phyloP scores from a whole-genome alignment of 2,888 invertebrate species.

The Metallyticus violacea region DNA sequence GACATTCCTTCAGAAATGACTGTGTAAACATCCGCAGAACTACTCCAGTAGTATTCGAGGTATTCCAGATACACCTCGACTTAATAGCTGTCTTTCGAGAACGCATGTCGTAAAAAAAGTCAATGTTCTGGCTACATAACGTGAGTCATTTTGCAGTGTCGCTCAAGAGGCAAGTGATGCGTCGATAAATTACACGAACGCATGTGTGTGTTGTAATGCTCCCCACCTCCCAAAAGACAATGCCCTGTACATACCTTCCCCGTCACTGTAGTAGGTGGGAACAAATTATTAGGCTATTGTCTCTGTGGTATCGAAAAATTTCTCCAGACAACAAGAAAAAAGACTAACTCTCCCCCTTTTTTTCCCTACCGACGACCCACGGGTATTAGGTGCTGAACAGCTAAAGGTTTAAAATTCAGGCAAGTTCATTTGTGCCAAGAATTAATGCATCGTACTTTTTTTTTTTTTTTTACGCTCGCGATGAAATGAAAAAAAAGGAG shows the following conservation, averaged over 20 bases:
- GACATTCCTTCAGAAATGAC: background rate
- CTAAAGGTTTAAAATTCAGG: background rate
- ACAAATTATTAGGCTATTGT: background rate
- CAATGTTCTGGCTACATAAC: background rate
- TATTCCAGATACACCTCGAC: background rate
- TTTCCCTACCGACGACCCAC: too few species aligned
- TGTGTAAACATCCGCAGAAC: too few species aligned
- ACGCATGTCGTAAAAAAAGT: background rate
- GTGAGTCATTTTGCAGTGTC: background rate
- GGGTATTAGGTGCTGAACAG: background rate
- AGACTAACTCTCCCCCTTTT: too few species aligned
- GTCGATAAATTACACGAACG: background rate
- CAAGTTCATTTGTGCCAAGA: background rate
- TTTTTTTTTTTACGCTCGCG: too few species aligned
- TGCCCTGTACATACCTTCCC: background rate
- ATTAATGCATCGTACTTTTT: background rate
- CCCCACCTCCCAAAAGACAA: too few species aligned
- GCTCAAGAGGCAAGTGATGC: background rate
- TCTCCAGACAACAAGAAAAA: background rate
- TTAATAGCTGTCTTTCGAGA: too few species aligned
- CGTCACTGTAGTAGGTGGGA: background rate
- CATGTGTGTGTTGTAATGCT: background rate
- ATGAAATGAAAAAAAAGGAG: too few species aligned
- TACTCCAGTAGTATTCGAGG: background rate
- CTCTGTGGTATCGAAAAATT: background rate